Base-by-base conservation (phyloP, 2,113 vertebrate genomes). In the Lipophrys pholis region DNA sequence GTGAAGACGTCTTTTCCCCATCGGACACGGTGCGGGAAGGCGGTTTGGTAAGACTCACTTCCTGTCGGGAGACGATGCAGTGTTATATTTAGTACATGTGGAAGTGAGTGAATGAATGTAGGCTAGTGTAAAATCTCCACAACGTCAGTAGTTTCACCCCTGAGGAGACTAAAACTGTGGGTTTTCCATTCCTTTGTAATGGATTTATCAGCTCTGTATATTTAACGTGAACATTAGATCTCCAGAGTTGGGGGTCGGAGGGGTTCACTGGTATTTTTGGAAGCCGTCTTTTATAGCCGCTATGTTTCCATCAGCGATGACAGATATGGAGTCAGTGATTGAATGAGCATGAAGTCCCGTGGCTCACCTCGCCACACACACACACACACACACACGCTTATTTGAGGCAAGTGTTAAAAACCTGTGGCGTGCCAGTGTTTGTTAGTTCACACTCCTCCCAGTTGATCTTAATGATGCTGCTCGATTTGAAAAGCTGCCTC, bases 321-420 rank as follows among this genome's bases (percentile, higher is more conserved):
- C 80, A 88, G 82, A 87, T 48, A 51, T 67, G 57, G 11, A 56
- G 76, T 52, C 48, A 35, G 38, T 88, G 81, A 90, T 73, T 79
- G 81, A 89, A 83, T 58, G 48, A 81, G 80, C 77, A 39, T 17
- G 53, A 86, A 89, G 79, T 67, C 15, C 39, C 12, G 2, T 2
- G 70, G 76, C 79, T 84, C 69, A 69, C 35, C 51, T 77, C 46
- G 41, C 15, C 49, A 49, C 21, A 30, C 21, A 2, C 21, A 4
- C 2, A 30, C 38, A 62, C 50, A 38, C 56, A 58, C 15, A 58
- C 39, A 15, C 57, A 43, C 48, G 67, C 56, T 30, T 54, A 48
- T 69, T 62, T 36, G 39, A 51, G 41, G 8, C 11, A 43, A 56
- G 66, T 66, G 73, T 75, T 69, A 82, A 72, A 82, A 51, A n/a